Base-by-base conservation (phyloP, 2,888 invertebrate genomes). In the Tenthredo mesomela region DNA sequence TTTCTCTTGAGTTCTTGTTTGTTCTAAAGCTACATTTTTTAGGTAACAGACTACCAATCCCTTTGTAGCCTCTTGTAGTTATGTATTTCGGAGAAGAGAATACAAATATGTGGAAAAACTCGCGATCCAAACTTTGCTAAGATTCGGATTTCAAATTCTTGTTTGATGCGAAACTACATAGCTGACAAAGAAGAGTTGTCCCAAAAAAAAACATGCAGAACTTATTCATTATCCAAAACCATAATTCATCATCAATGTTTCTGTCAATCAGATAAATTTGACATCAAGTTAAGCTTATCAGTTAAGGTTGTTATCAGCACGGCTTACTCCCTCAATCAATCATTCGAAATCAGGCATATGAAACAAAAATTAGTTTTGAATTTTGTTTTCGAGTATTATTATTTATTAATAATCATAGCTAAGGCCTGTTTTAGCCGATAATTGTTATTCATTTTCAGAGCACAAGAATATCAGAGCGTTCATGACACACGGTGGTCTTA, bases 381-480 rank as follows among this genome's bases (percentile, higher is more conserved):
- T 61, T 61, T 61, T 0, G 25, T 54, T n/a, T 21, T 61, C 25
- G 25, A 21, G 25, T 25, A 3, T 61, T 25, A 25, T 61, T 12
- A 21, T 33, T 33, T 25, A 25, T 61, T 12, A 21, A 67, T 29
- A 21, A 67, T 33, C 7, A 15, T 18, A 33, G 33, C 25, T 6
- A 12, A 12, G 6, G 5, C 10, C 21, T 18, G 67, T 67, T 15
- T 18, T 2, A 43, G 3, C 25, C n/a, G 43, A 12, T 73, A 21
- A 33, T 73, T 73, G 6, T 15, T 47, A 25, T 73, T 73, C 43
- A 1, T 21, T 67, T 67, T 67, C 67, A 67, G 67, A 50, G 43
- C 93, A 94, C 84, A 91, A 90, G 12, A 93, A 93, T 67, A 90
- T 92, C 0, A 89, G 89, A 58, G 92, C 92, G 9, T 94, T 90